Base-by-base conservation (phyloP, 2,797 vertebrate species). In the Cossypha caffra region DNA sequence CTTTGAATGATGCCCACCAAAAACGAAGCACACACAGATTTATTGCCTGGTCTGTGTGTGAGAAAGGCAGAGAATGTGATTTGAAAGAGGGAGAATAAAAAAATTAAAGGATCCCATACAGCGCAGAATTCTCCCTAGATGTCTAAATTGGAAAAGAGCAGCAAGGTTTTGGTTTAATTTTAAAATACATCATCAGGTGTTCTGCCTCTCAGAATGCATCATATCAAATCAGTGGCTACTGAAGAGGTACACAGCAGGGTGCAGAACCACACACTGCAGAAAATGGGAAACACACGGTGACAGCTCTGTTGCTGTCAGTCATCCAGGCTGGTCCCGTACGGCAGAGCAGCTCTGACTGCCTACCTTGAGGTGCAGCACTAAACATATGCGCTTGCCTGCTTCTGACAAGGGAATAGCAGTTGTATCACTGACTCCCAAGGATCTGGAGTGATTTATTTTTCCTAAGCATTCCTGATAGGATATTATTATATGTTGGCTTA, bases 1-100 rank as follows among this genome's bases (percentile, higher is more conserved):
- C 94, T 96, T 95, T 94, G 95, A 96, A 94, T 90, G 90, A 96
- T 95, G 93, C 90, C 93, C 94, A 96, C 95, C 94, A 96, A 95
- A 97, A 96, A 71, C 55, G 82, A 88, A 95, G 90, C 85, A 59
- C 95, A 88, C 92, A 88, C 82, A 93, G 87, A 97, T 96, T 95
- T 97, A 96, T 97, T 95, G 95, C 93, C 90, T 76, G 69, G 51
- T 82, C 67, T 86, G 66, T 62, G 68, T 93, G 94, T 92, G 94
- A 93, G 89, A 96, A 95, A 90, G 62, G 57, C 79, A 88, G 91
- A 58, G 92, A 93, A 86, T 93, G 93, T 26, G 71, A 71, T 92
- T 87, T 93, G 91, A 94, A 93, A 96, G 94, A 66, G n/a, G 42
- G n/a, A 88, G 85, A 88, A 94, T 95, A 90, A 95, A 95, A 95